phyloP scores from a whole-genome alignment of 2,113 vertebrate species.

The Delphinapterus leucas region DNA sequence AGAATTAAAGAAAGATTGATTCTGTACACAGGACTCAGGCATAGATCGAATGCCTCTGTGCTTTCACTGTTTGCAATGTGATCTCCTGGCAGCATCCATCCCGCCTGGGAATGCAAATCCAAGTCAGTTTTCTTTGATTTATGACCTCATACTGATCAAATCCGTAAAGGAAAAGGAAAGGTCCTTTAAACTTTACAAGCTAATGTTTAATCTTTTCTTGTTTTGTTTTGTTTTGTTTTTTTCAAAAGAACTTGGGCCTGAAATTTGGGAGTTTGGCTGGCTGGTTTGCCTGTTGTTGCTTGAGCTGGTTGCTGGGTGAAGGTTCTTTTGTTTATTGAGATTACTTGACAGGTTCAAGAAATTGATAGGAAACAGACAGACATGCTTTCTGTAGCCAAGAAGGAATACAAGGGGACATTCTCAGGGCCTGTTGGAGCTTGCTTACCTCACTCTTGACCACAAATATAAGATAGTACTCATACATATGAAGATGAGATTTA shows the following conservation, averaged over 20 bases:
- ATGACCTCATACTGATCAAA: slow-evolving; percentile 72
- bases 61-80: slow-evolving; percentile 81
- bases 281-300: slow-evolving; percentile 66
- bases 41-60: slow-evolving; percentile 79
- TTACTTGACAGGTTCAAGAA: slow-evolving; percentile 72
- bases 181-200: slow-evolving; percentile 71
- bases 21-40: slow-evolving; percentile 79
- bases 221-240: not conserved
- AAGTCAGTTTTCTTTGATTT: slow-evolving; percentile 75
- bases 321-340: slow-evolving; percentile 74
- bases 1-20: slow-evolving; percentile 90
- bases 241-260: slow-evolving; percentile 68
- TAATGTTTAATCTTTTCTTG: slow-evolving; percentile 48
- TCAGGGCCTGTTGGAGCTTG: slow-evolving; percentile 59
- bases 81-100: slow-evolving; percentile 74
- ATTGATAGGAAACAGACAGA: slow-evolving; percentile 76
- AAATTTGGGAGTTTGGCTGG: slow-evolving; percentile 63
- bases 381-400: slow-evolving; percentile 77
- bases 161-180: slow-evolving; percentile 66
- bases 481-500: slow-evolving; percentile 82
- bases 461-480: slow-evolving; percentile 83
- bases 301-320: slow-evolving; percentile 62
- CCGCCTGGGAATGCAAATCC: slow-evolving; percentile 72
- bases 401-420: slow-evolving; percentile 54
- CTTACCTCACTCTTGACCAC: slow-evolving; percentile 64